Evolutionary conservation across 2,888 invertebrate genomes (phyloP).

Genomic region (Acrobeloides nanus): DNA sequence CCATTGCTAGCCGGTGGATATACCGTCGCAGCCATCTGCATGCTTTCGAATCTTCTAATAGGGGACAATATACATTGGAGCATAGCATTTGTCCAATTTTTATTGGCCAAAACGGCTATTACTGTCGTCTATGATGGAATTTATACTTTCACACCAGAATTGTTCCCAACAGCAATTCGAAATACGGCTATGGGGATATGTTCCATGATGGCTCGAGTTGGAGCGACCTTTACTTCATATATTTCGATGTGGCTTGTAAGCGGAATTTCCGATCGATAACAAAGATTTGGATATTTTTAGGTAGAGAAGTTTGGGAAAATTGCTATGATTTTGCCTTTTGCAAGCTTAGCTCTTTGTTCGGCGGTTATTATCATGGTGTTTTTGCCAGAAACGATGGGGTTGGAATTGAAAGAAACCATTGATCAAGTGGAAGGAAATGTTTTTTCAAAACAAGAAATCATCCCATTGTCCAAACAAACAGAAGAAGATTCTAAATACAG

Average conservation of each 20-base stretch:
- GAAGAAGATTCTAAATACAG: no score
- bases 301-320: constrained; percentile 40
- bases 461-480: no score
- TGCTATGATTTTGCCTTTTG: constrained; percentile 49
- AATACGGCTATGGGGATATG: constrained; percentile 78
- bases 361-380: constrained; percentile 37
- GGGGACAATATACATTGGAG: constrained; percentile 25
- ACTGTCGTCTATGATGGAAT: constrained; percentile 76
- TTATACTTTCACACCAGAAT: constrained; percentile 77
- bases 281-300: no score
- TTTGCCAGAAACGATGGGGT: constrained; percentile 51
- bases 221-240: constrained; percentile 77
- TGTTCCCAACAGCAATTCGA: constrained; percentile 79
- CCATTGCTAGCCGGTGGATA: constrained; percentile 42
- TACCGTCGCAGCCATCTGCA: constrained; percentile 38
- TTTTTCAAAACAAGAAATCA: no score
- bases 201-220: constrained; percentile 76
- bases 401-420: constrained; percentile 44
- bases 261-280: no score
- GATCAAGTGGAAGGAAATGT: constrained; percentile 35
- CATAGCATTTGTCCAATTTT: constrained; percentile 57
- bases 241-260: constrained; percentile 61
- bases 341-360: constrained; percentile 36
- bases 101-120: constrained; percentile 72
- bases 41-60: constrained; percentile 44